Evolutionary conservation across 2,113 vertebrate species (phyloP), one percentile per base, ranked within the genome.

Genomic region (Paracanthobrama guichenoti): DNA sequence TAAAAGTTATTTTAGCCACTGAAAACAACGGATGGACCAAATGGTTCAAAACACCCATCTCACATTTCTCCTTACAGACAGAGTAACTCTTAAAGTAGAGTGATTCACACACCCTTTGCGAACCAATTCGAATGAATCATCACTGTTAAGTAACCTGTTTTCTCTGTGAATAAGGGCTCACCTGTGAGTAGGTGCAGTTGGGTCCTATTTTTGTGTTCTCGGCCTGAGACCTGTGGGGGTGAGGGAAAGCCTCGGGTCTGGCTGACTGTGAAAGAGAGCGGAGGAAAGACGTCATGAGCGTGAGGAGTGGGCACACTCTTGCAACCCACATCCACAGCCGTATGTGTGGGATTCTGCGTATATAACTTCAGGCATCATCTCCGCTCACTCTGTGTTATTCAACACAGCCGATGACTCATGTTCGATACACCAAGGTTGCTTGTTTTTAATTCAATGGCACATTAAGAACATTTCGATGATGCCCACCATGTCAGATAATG

Each of bases 181-280:
- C 96, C 95, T 96, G 95, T 85, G 91, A 91, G 86, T 94, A 96
- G 85, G 94, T 84, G 81, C 93, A 93, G 89, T 90, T 94, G 87
- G 94, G 84, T 86, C 92, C 93, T 76, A 94, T 90, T 64, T 91
- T 93, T 85, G 88, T 90, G 67, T 90, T 91, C 48, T 95, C 94
- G 73, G 92, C 88, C 82, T 92, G 87, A 60, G 94, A 88, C 26
- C 95, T 91, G 90, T 94, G 94, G 73, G 95, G 90, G 88, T 94
- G 94, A 91, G 95, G 92, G 88, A 96, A 95, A 69, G 91, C 92
- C 88, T 96, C 94, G 6, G 94, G 92, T 60, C 94, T 93, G 81
- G 94, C 91, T 42, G 94, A 91, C 96, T 96, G 92, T 48, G 18
- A 90, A 83, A 81, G 55, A 88, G 87, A 78, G 88, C 85, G 88